Percentiles rank a stretch among this genome's conserved stretches.
These are phyloP conservation scores for Acanthornis magna DNA, from an alignment of 2,797 vertebrate species.

Conservation along the genomic window DNA sequence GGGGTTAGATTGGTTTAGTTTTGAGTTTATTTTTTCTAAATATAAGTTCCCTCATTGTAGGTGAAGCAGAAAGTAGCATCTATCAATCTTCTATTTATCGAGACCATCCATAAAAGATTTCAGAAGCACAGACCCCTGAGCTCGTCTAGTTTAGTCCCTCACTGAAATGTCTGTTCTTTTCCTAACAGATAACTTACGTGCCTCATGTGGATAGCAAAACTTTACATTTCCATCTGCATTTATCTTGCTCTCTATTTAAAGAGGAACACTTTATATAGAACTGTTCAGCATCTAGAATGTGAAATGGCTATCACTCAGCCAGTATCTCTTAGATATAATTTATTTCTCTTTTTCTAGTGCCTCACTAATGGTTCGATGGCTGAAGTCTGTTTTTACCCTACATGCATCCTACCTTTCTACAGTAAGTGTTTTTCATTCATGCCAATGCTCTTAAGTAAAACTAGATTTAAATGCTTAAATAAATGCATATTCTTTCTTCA, in stretches of 20 bases:
- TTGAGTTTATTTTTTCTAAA: background rate
- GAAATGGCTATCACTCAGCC: background rate
- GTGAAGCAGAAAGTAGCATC: background rate
- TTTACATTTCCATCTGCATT: background rate
- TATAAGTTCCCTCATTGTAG: background rate
- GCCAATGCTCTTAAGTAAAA: background rate
- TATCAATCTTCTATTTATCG: background rate
- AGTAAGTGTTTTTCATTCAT: constrained; percentile 77
- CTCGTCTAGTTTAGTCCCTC: background rate
- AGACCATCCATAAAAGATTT: background rate
- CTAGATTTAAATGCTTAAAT: background rate
- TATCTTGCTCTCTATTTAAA: background rate
- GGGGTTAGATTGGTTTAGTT: background rate
- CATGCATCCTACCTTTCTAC: constrained; percentile 95
- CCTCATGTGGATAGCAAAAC: background rate
- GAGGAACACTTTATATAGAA: background rate
- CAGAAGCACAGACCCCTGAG: background rate
- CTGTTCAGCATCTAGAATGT: background rate
- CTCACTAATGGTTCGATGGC: constrained; percentile 89
- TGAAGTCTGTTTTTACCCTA: constrained; percentile 89
- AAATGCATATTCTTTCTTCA: background rate
- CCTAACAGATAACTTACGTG: background rate
- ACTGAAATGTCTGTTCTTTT: background rate
- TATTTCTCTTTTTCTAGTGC: constrained; percentile 78
- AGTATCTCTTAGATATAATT: background rate